Conservation (phyloP, 2,888 invertebrate genomes). For the Leucophenga montana region DNA sequence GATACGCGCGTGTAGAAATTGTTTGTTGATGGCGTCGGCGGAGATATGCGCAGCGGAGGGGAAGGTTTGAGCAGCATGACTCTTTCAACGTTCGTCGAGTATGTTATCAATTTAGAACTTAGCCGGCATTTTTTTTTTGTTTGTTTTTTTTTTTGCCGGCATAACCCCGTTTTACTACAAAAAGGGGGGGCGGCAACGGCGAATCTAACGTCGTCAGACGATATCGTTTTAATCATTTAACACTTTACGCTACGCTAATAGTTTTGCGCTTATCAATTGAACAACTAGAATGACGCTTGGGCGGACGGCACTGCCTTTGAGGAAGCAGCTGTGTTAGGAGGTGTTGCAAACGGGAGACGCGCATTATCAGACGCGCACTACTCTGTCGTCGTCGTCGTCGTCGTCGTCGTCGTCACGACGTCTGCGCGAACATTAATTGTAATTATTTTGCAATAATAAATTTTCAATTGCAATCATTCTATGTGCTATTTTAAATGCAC, state of each 20-base stretch:
- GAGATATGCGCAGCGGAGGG: too few species aligned
- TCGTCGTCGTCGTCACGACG: constrained; percentile 56
- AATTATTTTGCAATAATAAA: constrained; percentile 57
- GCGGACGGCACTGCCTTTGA: too few species aligned
- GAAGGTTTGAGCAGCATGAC: background rate
- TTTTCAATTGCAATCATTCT: too few species aligned
- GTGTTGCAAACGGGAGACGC: background rate
- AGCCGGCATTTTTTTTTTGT: constrained; percentile 56
- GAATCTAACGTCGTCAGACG: constrained; percentile 29
- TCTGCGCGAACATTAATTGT: constrained; percentile 59
- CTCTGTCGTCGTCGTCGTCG: background rate
- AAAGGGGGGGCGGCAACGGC: too few species aligned
- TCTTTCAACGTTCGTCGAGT: background rate
- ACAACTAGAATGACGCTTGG: background rate
- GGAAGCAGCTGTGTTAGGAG: background rate
- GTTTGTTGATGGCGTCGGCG: too few species aligned
- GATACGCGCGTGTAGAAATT: too few species aligned
- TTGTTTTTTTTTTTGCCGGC: constrained; percentile 44
- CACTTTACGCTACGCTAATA: constrained; percentile 19
- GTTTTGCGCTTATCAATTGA: background rate
- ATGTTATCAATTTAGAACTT: constrained; percentile 70
- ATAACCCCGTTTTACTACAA: background rate
- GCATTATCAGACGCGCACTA: background rate
- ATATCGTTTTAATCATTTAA: constrained; percentile 18
- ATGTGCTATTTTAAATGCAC: too few species aligned